phyloP scores from a whole-genome alignment of 1,140 invertebrate species.

The Grapholita molesta region DNA sequence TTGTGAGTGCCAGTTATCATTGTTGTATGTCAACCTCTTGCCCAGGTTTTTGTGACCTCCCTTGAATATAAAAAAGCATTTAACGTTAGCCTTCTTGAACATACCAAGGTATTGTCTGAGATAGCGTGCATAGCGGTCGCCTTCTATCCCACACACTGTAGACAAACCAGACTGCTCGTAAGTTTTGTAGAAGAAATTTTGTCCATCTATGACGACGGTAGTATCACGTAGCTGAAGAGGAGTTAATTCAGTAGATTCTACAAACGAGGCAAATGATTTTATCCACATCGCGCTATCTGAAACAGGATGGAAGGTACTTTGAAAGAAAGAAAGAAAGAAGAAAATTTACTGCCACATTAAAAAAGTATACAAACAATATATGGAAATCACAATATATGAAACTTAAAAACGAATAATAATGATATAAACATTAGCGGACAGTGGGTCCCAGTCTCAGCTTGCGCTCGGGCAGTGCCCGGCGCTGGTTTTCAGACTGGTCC shows the following conservation, averaged over 20 bases:
- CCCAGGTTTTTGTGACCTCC: conserved; percentile 32
- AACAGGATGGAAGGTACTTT: background rate
- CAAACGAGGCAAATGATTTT: background rate
- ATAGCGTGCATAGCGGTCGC: conserved; percentile 33
- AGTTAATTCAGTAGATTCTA: background rate
- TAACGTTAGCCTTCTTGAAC: conserved; percentile 43
- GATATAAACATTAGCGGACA: too few relatives aligned
- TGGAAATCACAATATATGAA: too few relatives aligned
- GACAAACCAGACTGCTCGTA: conserved; percentile 25
- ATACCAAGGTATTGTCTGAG: conserved; percentile 28
- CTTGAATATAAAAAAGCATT: conserved; percentile 48
- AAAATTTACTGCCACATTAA: too few relatives aligned
- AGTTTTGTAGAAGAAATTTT: conserved; percentile 38
- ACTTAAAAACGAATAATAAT: too few relatives aligned
- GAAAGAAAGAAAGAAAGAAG: too few relatives aligned
- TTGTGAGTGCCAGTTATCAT: background rate
- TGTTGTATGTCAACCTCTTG: background rate
- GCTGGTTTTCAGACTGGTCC: too few relatives aligned
- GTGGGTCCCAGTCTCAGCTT: too few relatives aligned
- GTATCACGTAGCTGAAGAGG: background rate
- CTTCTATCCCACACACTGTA: conserved; percentile 35
- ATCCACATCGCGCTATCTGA: background rate
- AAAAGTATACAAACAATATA: too few relatives aligned
- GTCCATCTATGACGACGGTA: conserved; percentile 43
- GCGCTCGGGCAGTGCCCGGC: too few relatives aligned